Percentiles rank a stretch among this genome's conserved stretches.
These are phyloP conservation scores for Heliconius himera DNA, from an alignment of 1,140 invertebrate species.

Conservation along the genomic window DNA sequence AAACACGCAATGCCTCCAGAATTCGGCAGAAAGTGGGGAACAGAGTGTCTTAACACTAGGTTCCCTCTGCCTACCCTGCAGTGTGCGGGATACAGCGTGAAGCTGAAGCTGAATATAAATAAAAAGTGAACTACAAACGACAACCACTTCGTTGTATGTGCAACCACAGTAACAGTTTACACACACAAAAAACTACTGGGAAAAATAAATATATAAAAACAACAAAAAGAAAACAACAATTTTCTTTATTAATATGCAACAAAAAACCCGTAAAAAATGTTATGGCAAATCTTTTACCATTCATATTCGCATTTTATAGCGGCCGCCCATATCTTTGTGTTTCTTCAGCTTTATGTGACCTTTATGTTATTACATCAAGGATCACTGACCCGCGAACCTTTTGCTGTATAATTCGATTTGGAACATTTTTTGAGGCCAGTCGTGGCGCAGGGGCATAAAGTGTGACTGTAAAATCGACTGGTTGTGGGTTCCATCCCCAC, in stretches of 20 bases:
- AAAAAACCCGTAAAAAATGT: conserved; percentile 64
- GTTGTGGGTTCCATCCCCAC: too few relatives aligned
- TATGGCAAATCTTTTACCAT: conserved; percentile 62
- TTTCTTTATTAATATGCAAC: conserved; percentile 33
- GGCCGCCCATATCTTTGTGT: conserved; percentile 66
- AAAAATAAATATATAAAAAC: neutral
- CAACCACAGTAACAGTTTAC: neutral
- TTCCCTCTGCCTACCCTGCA: too few relatives aligned
- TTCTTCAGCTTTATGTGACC: conserved; percentile 66
- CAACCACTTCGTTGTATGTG: too few relatives aligned
- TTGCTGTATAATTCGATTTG: conserved; percentile 44
- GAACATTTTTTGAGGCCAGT: neutral
- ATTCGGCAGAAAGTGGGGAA: too few relatives aligned
- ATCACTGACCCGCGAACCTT: conserved; percentile 29
- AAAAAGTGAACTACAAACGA: too few relatives aligned
- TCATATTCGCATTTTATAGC: conserved; percentile 69
- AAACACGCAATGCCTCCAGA: too few relatives aligned
- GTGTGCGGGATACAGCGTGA: too few relatives aligned
- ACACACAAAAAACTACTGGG: neutral
- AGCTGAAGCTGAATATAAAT: too few relatives aligned
- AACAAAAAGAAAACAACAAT: conserved; percentile 11
- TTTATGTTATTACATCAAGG: conserved; percentile 54
- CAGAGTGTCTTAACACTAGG: too few relatives aligned
- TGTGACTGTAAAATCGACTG: too few relatives aligned
- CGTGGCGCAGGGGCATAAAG: too few relatives aligned